Conservation (phyloP, 2,797 vertebrate species). For the Neosilurus hyrtlii region DNA sequence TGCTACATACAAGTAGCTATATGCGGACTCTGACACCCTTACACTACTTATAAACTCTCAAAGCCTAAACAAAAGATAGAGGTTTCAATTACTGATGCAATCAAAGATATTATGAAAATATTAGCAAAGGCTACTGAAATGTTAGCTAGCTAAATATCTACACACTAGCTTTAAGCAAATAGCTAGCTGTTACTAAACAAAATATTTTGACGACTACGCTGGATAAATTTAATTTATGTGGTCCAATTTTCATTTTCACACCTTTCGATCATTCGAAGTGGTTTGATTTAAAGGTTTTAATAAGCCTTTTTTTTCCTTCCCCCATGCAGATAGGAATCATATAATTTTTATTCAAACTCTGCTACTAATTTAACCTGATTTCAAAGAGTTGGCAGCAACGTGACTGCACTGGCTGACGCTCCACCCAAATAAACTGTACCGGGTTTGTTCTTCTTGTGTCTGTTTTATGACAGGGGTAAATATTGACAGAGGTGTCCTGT, state of each 20-base stretch:
- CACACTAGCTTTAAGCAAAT: not conserved
- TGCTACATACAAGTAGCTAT: not conserved
- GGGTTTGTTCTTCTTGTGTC: slow-evolving; percentile 40
- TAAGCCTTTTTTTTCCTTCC: too few relatives aligned
- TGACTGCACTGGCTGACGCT: not conserved
- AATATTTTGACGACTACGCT: not conserved
- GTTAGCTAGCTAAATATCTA: not conserved
- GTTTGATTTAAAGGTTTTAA: too few relatives aligned
- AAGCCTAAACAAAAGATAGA: not conserved
- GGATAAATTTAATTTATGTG: not conserved
- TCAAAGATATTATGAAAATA: not conserved
- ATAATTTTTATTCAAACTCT: not conserved
- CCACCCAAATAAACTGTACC: slow-evolving; percentile 21
- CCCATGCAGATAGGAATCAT: too few relatives aligned
- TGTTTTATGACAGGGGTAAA: slow-evolving; percentile 44
- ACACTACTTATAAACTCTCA: not conserved
- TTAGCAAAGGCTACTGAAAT: not conserved
- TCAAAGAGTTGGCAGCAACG: not conserved
- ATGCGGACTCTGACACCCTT: not conserved
- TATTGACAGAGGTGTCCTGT: slow-evolving; percentile 47
- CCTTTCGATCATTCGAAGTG: not conserved
- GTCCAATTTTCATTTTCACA: not conserved
- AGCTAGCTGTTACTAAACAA: not conserved
- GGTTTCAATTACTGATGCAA: not conserved
- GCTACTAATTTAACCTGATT: not conserved